Base-by-base conservation (phyloP, 2,113 vertebrate genomes). In the Gallinago media region DNA sequence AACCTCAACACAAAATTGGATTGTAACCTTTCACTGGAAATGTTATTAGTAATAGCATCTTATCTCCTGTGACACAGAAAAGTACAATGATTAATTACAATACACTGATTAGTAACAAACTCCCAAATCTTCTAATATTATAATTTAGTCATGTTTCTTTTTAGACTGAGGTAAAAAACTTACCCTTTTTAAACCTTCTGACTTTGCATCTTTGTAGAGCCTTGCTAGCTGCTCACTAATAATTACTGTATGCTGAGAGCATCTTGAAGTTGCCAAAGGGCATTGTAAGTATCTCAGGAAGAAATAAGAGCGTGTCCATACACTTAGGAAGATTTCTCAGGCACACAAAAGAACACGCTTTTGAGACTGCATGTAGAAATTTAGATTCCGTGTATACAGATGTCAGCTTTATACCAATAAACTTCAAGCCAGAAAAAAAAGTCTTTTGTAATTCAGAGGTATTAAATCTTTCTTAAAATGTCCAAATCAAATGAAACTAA, bases 221-320 rank as follows among this genome's bases (percentile, higher is more conserved):
- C 32, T 26, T 49, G 2, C 7, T 3, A 26, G 40, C 47, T 10
- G 11, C 74, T 78, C 77, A 21, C 29, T 44, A 66, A 1, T 2
- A 66, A 38, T 2, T 58, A 8, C 38, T 65, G 55, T 0, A 3
- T 7, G 31, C 38, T 44, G 17, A 58, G 62, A 63, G 50, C 89
- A 80, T 23, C 72, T 0, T 52, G 5, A 46, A 58, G 38, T 4
- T 38, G 49, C 89, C 32, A 29, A 73, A 79, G 22, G 17, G 21
- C 77, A 72, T 2, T 29, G 26, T 3, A 40, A n/a, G 11, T 12
- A 12, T 26, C 19, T 27, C 54, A 65, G 44, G 36, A 56, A 54
- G 62, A 55, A 81, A 21, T 6, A 23, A 36, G n/a, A 62, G 9
- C 0, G 0, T 19, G 58, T n/a, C 38, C 31, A 16, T 1, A 26